phyloP scores from a whole-genome alignment of 2,113 vertebrate species.

The Ceuthmochares aereus region DNA sequence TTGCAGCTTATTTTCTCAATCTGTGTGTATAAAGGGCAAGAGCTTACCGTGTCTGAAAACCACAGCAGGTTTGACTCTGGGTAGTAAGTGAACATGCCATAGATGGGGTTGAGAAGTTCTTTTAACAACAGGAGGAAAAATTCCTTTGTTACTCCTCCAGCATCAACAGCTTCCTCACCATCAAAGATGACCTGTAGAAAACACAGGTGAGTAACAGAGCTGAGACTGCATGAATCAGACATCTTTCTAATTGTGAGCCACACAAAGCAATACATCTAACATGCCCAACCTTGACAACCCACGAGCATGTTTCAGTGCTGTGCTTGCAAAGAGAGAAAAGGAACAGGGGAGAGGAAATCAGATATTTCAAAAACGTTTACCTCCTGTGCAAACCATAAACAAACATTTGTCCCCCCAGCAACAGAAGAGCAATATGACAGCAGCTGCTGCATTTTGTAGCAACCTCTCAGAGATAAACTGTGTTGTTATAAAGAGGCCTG shows the following conservation, averaged over 20 bases:
- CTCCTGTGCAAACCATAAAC: not conserved
- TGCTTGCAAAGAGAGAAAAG: not conserved
- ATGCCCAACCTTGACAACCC: not conserved
- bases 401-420: no score
- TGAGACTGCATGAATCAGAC: not conserved
- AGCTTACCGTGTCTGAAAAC: slow-evolving; percentile 95
- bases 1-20: not conserved
- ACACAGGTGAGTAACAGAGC: not conserved
- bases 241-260: not conserved
- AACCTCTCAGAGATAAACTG: not conserved
- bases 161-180: slow-evolving; percentile 95
- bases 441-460: not conserved
- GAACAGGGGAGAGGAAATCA: not conserved
- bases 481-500: not conserved
- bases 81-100: slow-evolving; percentile 96
- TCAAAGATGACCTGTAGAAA: slow-evolving; percentile 91
- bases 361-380: not conserved
- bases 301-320: not conserved
- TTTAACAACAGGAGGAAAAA: slow-evolving; percentile 95
- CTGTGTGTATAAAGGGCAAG: not conserved
- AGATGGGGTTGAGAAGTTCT: slow-evolving; percentile 94
- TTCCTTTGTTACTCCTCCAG: slow-evolving; percentile 95
- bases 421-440: not conserved
- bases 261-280: not conserved
- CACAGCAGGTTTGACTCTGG: slow-evolving; percentile 94